Percentiles rank a stretch among this genome's conserved stretches.
Evolutionary conservation across 2,113 vertebrate species (phyloP).

Genomic region (Bagarius yarrelli): DNA sequence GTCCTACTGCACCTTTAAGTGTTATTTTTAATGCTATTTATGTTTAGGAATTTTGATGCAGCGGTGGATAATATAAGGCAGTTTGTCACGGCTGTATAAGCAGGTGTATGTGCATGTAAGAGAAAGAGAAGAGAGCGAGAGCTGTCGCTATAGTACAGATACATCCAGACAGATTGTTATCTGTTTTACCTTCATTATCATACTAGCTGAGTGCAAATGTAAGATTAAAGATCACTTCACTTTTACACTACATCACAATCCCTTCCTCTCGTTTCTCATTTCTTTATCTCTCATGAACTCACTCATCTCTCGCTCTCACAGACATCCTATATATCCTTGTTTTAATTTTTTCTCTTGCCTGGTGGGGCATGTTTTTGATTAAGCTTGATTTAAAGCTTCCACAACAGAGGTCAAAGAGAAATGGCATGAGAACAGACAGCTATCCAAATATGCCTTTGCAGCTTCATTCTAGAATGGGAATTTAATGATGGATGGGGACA

Average conservation of each 20-base stretch:
- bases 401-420: slow-evolving; percentile 34
- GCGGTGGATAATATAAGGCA: neutral
- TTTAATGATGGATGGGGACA: slow-evolving; percentile 23
- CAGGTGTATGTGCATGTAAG: slow-evolving; percentile 10
- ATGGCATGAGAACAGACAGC: slow-evolving; percentile 25
- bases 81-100: slow-evolving; percentile 2
- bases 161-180: slow-evolving; percentile 45
- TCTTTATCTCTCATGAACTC: neutral
- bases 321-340: neutral
- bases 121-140: slow-evolving; percentile 19
- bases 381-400: slow-evolving; percentile 42
- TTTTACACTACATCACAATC: slow-evolving; percentile 22
- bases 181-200: slow-evolving; percentile 45
- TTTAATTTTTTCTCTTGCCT: slow-evolving; percentile 1
- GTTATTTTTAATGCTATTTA: neutral
- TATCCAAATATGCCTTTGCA: slow-evolving; percentile 42
- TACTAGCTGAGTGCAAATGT: slow-evolving; percentile 24
- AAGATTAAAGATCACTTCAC: slow-evolving; percentile 12
- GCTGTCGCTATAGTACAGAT: slow-evolving; percentile 36
- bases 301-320: neutral
- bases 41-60: neutral
- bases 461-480: slow-evolving; percentile 15
- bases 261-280: slow-evolving; percentile 18
- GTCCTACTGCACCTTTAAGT: too few relatives aligned
- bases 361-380: slow-evolving; percentile 11